These are phyloP conservation scores for Aselliscus stoliczkanus DNA, from an alignment of 2,797 vertebrate species.

Conservation along the genomic window DNA sequence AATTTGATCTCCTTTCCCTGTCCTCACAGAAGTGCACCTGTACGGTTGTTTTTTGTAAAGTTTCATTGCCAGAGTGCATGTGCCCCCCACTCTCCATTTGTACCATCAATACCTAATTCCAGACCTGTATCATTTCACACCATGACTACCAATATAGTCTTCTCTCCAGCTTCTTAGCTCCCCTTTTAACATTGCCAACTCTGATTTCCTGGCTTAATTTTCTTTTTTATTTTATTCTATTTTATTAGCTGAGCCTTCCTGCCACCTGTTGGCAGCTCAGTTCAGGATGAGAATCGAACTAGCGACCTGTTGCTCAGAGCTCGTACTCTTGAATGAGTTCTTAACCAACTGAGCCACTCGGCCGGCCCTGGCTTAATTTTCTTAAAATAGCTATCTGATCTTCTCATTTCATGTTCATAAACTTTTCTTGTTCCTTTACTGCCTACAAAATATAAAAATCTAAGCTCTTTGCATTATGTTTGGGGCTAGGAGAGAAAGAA, in stretches of 20 bases:
- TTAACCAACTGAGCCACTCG: no score
- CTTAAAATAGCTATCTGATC: neutral
- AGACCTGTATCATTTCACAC: neutral
- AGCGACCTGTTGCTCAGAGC: no score
- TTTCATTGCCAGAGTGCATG: neutral
- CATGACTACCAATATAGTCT: neutral
- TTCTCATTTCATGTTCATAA: slow-evolving; percentile 1
- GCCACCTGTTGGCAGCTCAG: no score
- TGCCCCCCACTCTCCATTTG: neutral
- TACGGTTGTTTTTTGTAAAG: neutral
- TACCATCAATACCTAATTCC: neutral
- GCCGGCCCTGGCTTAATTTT: neutral
- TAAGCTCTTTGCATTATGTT: neutral
- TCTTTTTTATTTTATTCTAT: no score
- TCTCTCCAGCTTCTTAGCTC: neutral
- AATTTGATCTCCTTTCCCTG: neutral
- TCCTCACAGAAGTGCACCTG: neutral
- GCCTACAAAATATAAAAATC: neutral
- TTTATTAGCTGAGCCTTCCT: no score
- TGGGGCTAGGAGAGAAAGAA: neutral
- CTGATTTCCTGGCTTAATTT: neutral
- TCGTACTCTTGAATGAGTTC: no score
- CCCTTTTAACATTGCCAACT: neutral
- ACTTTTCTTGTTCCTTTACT: neutral
- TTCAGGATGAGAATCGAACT: no score